Conservation (phyloP, 35 echinoderm and acorn worm species). For the Apostichopus japonicus region DNA sequence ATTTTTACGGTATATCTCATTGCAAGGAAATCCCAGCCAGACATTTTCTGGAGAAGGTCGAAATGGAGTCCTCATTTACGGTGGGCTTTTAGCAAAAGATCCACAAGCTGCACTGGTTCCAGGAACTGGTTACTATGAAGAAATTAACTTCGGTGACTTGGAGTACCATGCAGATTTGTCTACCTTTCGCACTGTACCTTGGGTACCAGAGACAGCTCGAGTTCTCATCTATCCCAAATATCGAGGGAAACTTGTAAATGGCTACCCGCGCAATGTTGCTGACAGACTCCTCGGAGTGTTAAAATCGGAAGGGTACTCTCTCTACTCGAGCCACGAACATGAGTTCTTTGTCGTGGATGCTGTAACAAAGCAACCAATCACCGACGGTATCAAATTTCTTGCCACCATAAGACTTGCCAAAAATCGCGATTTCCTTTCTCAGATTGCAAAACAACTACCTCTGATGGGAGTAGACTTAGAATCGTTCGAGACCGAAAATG, state of each 20-base stretch:
- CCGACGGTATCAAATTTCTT: neutral
- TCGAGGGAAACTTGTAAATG: neutral
- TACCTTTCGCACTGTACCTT: slow-evolving; percentile 64
- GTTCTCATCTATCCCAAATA: slow-evolving; percentile 29
- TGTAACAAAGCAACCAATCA: slow-evolving; percentile 59
- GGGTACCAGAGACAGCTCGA: slow-evolving; percentile 55
- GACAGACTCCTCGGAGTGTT: slow-evolving; percentile 17
- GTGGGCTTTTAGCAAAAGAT: slow-evolving; percentile 40
- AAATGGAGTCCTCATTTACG: slow-evolving; percentile 55
- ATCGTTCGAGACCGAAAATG: slow-evolving; percentile 49
- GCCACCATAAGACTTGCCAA: slow-evolving; percentile 43
- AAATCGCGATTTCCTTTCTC: slow-evolving; percentile 42
- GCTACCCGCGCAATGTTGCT: slow-evolving; percentile 39
- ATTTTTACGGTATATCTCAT: slow-evolving; percentile 69
- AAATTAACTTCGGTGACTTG: slow-evolving; percentile 51
- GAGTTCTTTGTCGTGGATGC: slow-evolving; percentile 72
- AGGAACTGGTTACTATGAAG: slow-evolving; percentile 64
- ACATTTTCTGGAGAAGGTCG: slow-evolving; percentile 65
- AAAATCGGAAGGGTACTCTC: slow-evolving; percentile 32
- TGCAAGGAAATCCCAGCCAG: slow-evolving; percentile 61
- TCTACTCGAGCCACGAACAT: slow-evolving; percentile 53
- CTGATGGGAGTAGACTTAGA: slow-evolving; percentile 69
- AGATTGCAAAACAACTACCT: slow-evolving; percentile 55
- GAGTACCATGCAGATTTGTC: slow-evolving; percentile 61
- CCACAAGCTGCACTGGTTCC: slow-evolving; percentile 17